These are phyloP conservation scores for Calameuta pallipes DNA, from an alignment of 2,888 invertebrate genomes.

Conservation along the genomic window DNA sequence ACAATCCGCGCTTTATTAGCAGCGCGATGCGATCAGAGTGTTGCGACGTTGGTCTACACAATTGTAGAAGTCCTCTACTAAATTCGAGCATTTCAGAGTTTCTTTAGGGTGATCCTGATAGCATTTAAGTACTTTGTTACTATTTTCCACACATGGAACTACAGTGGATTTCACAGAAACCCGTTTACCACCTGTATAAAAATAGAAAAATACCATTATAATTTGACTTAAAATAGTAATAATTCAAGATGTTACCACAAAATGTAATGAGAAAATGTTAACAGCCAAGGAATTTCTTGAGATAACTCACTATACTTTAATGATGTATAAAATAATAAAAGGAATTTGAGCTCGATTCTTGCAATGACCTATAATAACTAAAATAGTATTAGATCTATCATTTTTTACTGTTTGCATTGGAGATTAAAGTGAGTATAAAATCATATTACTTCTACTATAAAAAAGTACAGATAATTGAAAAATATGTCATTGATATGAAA, in stretches of 20 bases:
- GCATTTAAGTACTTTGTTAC: conserved; percentile 71
- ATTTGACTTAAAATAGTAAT: neutral
- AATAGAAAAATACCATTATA: neutral
- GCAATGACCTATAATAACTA: neutral
- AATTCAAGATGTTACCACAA: neutral
- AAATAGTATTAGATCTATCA: neutral
- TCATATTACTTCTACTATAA: neutral
- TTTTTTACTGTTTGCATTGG: neutral
- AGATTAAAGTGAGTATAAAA: neutral
- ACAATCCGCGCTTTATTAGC: conserved; percentile 35
- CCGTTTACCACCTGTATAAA: neutral
- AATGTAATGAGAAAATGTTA: neutral
- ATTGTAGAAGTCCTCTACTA: conserved; percentile 72
- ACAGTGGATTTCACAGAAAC: conserved; percentile 23
- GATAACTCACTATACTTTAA: neutral
- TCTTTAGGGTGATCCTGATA: conserved; percentile 72
- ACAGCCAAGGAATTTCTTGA: neutral
- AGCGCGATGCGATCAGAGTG: conserved; percentile 60
- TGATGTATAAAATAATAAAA: neutral
- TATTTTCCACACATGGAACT: conserved; percentile 70
- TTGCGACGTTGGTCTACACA: conserved; percentile 72
- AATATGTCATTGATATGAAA: neutral
- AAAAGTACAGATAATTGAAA: neutral
- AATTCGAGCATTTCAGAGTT: conserved; percentile 71
- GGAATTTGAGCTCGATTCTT: neutral